Percentiles rank a stretch among this genome's conserved stretches.
phyloP scores from a whole-genome alignment of 2,797 vertebrate species.

The Chromis chromis region DNA sequence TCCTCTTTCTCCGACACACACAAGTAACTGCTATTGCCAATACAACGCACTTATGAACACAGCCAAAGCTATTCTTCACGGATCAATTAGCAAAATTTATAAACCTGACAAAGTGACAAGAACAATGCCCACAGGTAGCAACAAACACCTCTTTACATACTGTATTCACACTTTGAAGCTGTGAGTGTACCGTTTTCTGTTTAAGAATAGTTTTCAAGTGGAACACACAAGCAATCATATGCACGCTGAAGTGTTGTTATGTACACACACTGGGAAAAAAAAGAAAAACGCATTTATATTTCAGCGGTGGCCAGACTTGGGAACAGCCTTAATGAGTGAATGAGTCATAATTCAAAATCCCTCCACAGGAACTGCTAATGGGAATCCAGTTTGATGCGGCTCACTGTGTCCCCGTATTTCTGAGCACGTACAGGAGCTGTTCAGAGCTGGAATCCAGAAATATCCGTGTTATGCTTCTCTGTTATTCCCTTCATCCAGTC shows the following conservation, averaged over 20 bases:
- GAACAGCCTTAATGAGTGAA: conserved; percentile 71
- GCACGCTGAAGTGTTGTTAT: conserved; percentile 34
- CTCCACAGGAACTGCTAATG: conserved; percentile 60
- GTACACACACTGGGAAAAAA: background rate
- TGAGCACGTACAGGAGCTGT: conserved; percentile 31
- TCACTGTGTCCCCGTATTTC: conserved; percentile 42
- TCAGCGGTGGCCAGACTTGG: conserved; percentile 56
- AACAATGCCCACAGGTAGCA: conserved; percentile 22
- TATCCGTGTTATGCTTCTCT: conserved; percentile 49
- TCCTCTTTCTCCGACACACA: conserved; percentile 10
- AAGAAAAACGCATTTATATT: conserved; percentile 43
- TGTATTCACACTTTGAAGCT: conserved; percentile 38
- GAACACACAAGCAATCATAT: conserved; percentile 27
- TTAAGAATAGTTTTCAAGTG: conserved; percentile 47
- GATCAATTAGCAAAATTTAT: conserved; percentile 32
- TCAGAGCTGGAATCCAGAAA: conserved; percentile 62
- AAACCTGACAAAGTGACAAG: conserved; percentile 20
- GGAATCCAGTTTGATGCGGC: conserved; percentile 58
- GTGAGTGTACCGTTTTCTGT: conserved; percentile 14
- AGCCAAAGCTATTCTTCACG: conserved; percentile 6
- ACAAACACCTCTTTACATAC: conserved; percentile 29
- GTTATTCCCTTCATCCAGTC: conserved; percentile 47
- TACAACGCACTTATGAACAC: conserved; percentile 10
- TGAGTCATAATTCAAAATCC: conserved; percentile 73
- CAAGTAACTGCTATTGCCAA: background rate